Evolutionary conservation across 2,888 invertebrate genomes (phyloP), one percentile per base, ranked within the genome.

Genomic region (Drosophila putrida): DNA sequence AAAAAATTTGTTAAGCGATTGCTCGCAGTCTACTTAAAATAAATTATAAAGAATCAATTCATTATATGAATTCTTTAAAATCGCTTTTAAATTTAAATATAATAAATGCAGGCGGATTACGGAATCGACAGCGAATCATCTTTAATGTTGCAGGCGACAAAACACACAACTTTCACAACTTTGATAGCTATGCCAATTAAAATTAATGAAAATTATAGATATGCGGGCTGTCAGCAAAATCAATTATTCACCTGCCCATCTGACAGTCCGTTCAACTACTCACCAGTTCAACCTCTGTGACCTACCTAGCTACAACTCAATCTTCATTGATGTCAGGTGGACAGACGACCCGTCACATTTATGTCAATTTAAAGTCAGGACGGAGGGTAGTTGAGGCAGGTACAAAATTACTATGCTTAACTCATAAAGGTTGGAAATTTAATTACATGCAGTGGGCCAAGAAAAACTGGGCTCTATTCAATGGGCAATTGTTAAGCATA

Each of bases 341-440:
- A 36, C 39, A 15, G 73, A 49, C 63, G 51, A 68, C 46, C 60
- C 61, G 79, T 55, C 82, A 78, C 66, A 69, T 71, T 71, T 73
- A 69, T 82, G 82, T 79, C 80, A 88, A 65, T 85, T 77, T 85
- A 85, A 88, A 73, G 77, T 72, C 69, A 31, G 28, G 38, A 28
- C 65, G 46, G 64, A 51, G 58, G 57, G 57, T 41, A 54, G 43
- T 55, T 51, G 55, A 49, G 47, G 39, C 25, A 27, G 54, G 4
- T 47, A 35, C 63, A 57, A 83, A 89, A 87, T 89, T 81, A 81
- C 88, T 77, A 75, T 81, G 82, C 82, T 84, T 73, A 73, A 57
- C 88, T 71, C 88, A 87, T 84, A 84, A 89, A 86, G 77, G 77
- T 68, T 81, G 88, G 80, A 73, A 85, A 87, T 85, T 89, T 85